A percentile compares a stretch with the other conserved stretches of the same genome.
Conservation (phyloP, 2,113 vertebrate species). For the Euleptes europaea region DNA sequence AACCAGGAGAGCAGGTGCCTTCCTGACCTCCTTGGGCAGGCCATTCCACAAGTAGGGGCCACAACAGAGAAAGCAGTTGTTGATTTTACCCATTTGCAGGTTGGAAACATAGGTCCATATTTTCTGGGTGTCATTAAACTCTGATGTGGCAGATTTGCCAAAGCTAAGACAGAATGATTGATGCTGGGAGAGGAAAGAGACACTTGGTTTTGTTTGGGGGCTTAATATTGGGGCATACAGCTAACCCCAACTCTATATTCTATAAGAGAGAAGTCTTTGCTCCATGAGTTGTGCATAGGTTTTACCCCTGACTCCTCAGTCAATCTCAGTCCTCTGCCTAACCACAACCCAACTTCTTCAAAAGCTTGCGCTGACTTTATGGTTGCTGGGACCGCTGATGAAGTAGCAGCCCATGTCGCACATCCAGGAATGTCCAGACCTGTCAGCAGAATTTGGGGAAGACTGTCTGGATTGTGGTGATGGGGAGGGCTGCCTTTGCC, state of each 20-base stretch:
- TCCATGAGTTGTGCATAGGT: too few species aligned
- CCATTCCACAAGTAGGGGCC: too few species aligned
- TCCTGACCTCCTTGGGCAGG: too few species aligned
- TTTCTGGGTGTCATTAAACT: neutral
- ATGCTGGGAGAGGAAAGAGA: neutral
- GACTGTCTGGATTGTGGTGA: neutral
- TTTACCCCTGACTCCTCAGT: neutral
- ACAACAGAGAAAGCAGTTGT: too few species aligned
- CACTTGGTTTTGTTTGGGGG: neutral
- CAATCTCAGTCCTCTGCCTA: too few species aligned
- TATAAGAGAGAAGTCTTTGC: too few species aligned
- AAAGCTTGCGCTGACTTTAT: neutral
- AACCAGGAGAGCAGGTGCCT: too few species aligned
- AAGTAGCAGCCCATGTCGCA: neutral
- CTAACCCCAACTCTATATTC: too few species aligned
- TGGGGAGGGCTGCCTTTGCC: neutral
- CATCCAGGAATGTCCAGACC: neutral
- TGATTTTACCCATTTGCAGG: neutral
- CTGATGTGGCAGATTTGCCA: neutral
- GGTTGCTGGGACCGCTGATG: neutral
- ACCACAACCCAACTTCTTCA: too few species aligned
- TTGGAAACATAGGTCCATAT: neutral
- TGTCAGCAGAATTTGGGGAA: too few species aligned
- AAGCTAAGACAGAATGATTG: neutral
- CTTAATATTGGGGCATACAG: neutral